Evolutionary conservation across 2,888 invertebrate genomes (phyloP).

Genomic region (Chrysotoxum bicinctum): DNA sequence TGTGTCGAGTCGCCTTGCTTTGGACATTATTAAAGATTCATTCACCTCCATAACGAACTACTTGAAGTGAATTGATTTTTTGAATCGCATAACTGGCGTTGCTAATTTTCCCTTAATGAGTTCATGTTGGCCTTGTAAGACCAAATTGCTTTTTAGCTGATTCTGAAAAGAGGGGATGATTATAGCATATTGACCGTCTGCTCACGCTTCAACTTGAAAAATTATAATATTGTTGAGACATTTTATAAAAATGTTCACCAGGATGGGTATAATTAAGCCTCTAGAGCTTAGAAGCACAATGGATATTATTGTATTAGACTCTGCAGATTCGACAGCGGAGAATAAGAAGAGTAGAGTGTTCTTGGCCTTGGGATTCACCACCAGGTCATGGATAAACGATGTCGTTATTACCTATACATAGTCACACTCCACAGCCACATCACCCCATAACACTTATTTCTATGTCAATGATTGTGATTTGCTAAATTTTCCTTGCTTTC

Average conservation of each 20-base stretch:
- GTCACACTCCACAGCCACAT: not conserved
- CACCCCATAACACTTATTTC: not conserved
- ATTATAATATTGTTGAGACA: not conserved
- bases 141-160: not conserved
- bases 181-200: not conserved
- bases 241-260: not conserved
- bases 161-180: not conserved
- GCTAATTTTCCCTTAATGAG: not conserved
- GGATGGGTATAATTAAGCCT: not conserved
- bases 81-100: not conserved
- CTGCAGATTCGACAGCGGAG: not conserved
- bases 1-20: too few relatives aligned
- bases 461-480: constrained; percentile 1
- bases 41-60: not conserved
- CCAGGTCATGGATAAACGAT: not conserved
- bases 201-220: not conserved
- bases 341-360: not conserved
- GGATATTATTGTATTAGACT: not conserved
- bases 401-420: not conserved
- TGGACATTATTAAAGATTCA: not conserved
- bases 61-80: not conserved
- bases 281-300: not conserved
- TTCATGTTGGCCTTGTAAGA: not conserved
- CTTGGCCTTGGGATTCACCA: not conserved
- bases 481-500: not conserved